Base-by-base conservation (phyloP, 2,797 vertebrate genomes). In the Lemur catta region DNA sequence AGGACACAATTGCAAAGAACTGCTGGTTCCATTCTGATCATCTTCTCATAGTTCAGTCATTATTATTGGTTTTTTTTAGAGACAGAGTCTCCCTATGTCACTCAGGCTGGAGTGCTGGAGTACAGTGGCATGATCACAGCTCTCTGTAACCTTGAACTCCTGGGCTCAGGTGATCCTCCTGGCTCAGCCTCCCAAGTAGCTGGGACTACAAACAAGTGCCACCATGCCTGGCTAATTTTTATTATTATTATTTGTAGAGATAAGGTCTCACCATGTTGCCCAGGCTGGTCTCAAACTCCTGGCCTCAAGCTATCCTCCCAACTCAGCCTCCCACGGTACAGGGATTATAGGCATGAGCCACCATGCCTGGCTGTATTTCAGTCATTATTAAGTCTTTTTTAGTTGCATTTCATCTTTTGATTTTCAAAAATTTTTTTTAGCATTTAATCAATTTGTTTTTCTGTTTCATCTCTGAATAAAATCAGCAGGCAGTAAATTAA, bases 391-490 rank as follows among this genome's bases (percentile, higher is more conserved):
- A 92, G 7, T 43, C 26, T 89, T 41, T 69, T 71, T 1, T 65
- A 48, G 48, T 52, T 55, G 28, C 7, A 35, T 55, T 72, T 84
- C 5, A n/a, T 71, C 72, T 84, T 38, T 80, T 52, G 3, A 20
- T 55, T 76, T 67, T 65, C n/a, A 52, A 38, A 15, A 33, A 69
- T 20, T 81, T 79, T 63, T 69, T 61, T 50, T 30, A 30, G 0
- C 67, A 67, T 74, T 92, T 81, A n/a, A 24, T 88, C 38, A 91
- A 7, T 13, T 72, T 94, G 6, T 46, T 85, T 96, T 89, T 85
- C 13, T 93, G 8, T 76, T 90, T 82, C 50, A 26, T 15, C 89
- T 61, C 55, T 85, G 7, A 71, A 69, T 84, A n/a, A 22, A 57
- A 46, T 15, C 18, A 7, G 30, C 46, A 93, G 26, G 28, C 55